Base-by-base conservation (phyloP, 2,888 invertebrate genomes). In the Odontothrips loti region DNA sequence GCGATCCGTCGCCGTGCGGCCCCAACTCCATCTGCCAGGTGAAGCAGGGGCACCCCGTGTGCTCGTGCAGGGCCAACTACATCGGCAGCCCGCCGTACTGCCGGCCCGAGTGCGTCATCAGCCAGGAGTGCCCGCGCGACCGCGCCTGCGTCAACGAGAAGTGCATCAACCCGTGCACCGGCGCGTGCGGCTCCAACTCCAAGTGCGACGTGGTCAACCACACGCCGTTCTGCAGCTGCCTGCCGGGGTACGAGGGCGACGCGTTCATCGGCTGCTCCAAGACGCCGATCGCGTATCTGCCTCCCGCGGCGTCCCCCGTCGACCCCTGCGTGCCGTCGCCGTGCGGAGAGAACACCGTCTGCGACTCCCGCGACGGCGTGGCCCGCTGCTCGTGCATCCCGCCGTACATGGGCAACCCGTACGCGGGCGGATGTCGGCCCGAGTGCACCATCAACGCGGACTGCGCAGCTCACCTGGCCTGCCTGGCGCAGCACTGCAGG, bases 341-440 rank as follows among this genome's bases (percentile, higher is more conserved):
- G 0, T 96, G 96, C 86, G 96, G 95, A 27, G 93, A 94, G 85
- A 96, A 96, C 85, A 93, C 96, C 0, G 89, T 94, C 82, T 96
- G 96, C 86, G 90, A 91, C 0, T 91, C 92, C 47, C 88, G 91
- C 3, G 92, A 93, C 84, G 92, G 92, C 27, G 88, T 89, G 47
- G 92, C 93, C 0, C 91, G 92, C 84, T 96, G 96, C 86, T 90
- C 90, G n/a, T 96, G 96, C 85, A 94, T 96, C 85, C 94, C 95
- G 82, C 95, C 95, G 6, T 95, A 95, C 85, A 92, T 94, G 83
- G 96, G 96, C 12, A 95, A 96, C 88, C 95, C 96, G 8, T 96
- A 95, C 86, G 91, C 91, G 23, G 93, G 94, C 27, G 95, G 95
- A 51, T 96, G 96, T 85, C 90, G 93, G 83, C 96, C 96, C 3